These are phyloP conservation scores for Coregonus ussuriensis DNA, from an alignment of 2,797 vertebrate species.

Conservation along the genomic window DNA sequence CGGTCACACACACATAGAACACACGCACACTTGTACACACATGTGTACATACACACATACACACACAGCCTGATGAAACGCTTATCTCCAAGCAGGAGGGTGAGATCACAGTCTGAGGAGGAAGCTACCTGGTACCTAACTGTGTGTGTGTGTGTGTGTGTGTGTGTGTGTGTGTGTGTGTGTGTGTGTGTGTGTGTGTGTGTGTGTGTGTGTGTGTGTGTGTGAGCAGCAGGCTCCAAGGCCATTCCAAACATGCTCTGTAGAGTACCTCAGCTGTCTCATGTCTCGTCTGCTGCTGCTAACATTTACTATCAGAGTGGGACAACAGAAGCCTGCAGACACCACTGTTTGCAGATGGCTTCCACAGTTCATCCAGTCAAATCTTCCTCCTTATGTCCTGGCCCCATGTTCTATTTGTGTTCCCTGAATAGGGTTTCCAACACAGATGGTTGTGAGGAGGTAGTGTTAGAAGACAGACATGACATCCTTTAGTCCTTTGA, in stretches of 20 bases:
- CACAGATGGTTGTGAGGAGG: background rate
- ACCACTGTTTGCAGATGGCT: background rate
- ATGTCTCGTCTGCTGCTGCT: background rate
- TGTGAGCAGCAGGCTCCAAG: background rate
- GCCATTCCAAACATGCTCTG: background rate
- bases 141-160: too few relatives aligned
- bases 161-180: too few relatives aligned
- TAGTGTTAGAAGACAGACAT: background rate
- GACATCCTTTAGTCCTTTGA: background rate
- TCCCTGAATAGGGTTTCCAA: background rate
- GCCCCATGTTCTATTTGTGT: background rate
- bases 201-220: background rate
- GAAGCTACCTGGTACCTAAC: too few relatives aligned
- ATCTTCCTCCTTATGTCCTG: background rate
- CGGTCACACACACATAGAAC: background rate
- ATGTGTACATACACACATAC: background rate
- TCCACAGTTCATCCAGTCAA: constrained; percentile 5
- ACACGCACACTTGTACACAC: background rate
- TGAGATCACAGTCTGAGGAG: too few relatives aligned
- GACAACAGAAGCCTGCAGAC: constrained; percentile 1
- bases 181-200: background rate
- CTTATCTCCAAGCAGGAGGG: too few relatives aligned
- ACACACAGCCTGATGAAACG: background rate
- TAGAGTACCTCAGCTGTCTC: background rate
- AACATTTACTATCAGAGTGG: background rate